Evolutionary conservation across 2,888 invertebrate genomes (phyloP).

Genomic region (Spialia ferax): DNA sequence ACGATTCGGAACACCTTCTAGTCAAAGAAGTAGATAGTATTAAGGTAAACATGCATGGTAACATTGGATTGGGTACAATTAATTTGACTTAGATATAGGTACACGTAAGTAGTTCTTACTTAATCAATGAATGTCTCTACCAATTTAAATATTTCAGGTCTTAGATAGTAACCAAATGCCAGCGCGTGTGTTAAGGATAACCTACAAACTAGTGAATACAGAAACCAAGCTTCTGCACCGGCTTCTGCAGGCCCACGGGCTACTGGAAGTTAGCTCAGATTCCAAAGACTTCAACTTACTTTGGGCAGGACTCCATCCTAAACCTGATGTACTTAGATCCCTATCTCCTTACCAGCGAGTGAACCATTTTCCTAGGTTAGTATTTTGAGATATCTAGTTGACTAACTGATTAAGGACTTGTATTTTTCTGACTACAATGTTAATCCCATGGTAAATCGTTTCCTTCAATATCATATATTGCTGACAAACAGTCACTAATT

Average conservation of each 20-base stretch:
- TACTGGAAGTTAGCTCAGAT: constrained; percentile 87
- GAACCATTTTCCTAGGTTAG: constrained; percentile 97
- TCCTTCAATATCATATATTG: too few relatives aligned
- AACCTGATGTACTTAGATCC: constrained; percentile 94
- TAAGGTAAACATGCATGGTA: constrained; percentile 60
- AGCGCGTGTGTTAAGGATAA: constrained; percentile 89
- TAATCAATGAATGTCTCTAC: neutral
- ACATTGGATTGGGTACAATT: neutral
- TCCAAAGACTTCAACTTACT: constrained; percentile 94
- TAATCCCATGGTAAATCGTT: too few relatives aligned
- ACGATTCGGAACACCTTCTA: constrained; percentile 74
- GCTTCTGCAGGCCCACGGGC: constrained; percentile 92
- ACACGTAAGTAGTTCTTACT: too few relatives aligned
- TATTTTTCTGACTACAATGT: too few relatives aligned
- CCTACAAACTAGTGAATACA: constrained; percentile 93
- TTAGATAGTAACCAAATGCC: constrained; percentile 87
- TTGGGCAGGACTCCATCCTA: constrained; percentile 97
- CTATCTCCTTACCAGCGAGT: constrained; percentile 96
- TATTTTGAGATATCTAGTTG: neutral
- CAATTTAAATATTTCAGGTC: constrained; percentile 57
- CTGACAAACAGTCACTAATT: too few relatives aligned
- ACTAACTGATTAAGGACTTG: too few relatives aligned
- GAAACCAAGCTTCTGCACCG: constrained; percentile 93
- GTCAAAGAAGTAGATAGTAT: constrained; percentile 77
- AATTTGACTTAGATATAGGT: neutral